Base-by-base conservation (phyloP, 2,888 invertebrate species). In the Rotaria macrura region DNA sequence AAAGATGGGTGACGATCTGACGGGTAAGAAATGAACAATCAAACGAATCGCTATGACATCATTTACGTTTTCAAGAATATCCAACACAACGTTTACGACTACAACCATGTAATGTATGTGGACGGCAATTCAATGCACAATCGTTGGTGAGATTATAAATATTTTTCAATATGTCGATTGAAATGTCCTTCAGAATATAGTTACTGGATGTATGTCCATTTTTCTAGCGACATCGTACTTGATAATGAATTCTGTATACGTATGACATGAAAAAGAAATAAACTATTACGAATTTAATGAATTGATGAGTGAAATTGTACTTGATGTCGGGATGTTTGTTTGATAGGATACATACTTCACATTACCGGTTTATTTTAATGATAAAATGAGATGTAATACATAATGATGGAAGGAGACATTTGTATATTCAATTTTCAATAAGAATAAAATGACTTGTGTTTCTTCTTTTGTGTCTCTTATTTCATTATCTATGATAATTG, bases 71-170 rank as follows among this genome's bases (percentile, higher is more conserved):
- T 84, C 38, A 54, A 84, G 84, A 54, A 54, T 84, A n/a, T 85
- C 85, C 85, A 47, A 55, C 4, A 1, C 23, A 85, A 1, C 25
- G 40, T 38, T 3, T 85, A 12, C 38, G 90, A 47, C 88, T 95
- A 87, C 91, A 93, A 88, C 94, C 95, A 87, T 96, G 96, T 90
- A 92, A 93, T 83, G 93, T 94, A 87, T 96, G 96, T 92, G 93
- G 93, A 86, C 93, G 96, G 87, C 95, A 94, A 85, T 96, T 96
- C 91, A 93, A 94, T 87, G 94, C 94, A 74, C 93, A 93, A 87
- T 94, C 95, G 25, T 92, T 96, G 89, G 90, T 90, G 87, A 88
- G 88, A 87, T 84, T 17, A 52, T 65, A 47, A 52, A 52, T 52
- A 23, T 5, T 52, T 52, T 52, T 23, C 52, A 52, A 52, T 52